Conservation (phyloP, 1,140 invertebrate species). For the Procambarus clarkii region DNA sequence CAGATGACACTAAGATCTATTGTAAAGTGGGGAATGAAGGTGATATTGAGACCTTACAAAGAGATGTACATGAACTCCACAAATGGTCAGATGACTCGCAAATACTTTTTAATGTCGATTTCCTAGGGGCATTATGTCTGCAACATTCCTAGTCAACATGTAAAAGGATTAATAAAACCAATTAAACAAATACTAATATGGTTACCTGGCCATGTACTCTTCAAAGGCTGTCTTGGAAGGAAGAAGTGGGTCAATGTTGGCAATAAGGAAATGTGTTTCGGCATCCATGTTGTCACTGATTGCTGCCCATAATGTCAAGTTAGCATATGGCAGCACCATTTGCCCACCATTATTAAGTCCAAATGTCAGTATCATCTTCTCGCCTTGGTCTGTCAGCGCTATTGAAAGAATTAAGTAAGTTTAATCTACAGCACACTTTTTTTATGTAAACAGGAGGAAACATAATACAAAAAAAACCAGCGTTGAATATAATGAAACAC, state of each 20-base stretch:
- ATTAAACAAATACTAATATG: not conserved
- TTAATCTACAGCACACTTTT: too few species aligned
- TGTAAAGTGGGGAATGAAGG: too few species aligned
- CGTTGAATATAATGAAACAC: too few species aligned
- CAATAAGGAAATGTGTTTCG: constrained; percentile 36
- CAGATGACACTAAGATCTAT: too few species aligned
- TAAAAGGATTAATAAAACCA: not conserved
- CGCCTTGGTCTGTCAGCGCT: constrained; percentile 10
- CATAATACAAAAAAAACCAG: too few species aligned
- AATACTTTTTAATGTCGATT: too few species aligned
- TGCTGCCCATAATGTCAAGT: constrained; percentile 48
- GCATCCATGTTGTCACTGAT: constrained; percentile 47
- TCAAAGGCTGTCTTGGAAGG: constrained; percentile 46
- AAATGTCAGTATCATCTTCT: constrained; percentile 54
- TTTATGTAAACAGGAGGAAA: too few species aligned
- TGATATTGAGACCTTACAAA: too few species aligned
- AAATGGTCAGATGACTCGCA: too few species aligned
- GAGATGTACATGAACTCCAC: too few species aligned
- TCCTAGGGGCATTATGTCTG: too few species aligned
- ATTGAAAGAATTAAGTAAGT: not conserved
- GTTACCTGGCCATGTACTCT: constrained; percentile 40
- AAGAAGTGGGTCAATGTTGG: constrained; percentile 49
- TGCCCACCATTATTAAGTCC: not conserved
- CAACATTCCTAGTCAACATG: too few species aligned
- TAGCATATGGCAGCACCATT: constrained; percentile 33